Evolutionary conservation across 2,113 vertebrate species (phyloP).

Genomic region (Carlito syrichta): DNA sequence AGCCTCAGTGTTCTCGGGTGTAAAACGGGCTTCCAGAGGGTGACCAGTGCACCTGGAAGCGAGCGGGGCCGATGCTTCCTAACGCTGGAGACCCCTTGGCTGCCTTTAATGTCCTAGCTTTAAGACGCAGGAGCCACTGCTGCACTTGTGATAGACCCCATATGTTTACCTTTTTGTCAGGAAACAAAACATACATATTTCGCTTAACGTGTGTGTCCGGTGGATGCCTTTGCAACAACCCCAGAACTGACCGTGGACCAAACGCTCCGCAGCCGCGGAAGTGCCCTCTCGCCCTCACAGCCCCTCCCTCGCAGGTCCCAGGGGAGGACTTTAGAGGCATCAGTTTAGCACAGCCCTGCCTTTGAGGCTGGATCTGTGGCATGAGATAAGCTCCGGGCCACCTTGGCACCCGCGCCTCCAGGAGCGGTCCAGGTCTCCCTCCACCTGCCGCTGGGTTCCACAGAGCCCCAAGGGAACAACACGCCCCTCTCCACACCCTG

Average conservation of each 20-base stretch:
- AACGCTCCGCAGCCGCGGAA: too few relatives aligned
- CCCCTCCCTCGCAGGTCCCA: too few relatives aligned
- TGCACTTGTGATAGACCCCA: not conserved
- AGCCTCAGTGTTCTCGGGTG: not conserved
- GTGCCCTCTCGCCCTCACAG: too few relatives aligned
- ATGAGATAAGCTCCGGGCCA: rapidly evolving
- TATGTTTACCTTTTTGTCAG: rapidly evolving
- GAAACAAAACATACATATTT: not conserved
- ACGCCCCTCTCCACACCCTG: not conserved
- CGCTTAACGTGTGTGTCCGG: rapidly evolving
- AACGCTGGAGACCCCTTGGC: not conserved
- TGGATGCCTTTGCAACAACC: not conserved
- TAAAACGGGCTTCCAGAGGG: not conserved
- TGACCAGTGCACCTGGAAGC: rapidly evolving
- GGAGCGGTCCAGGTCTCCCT: too few relatives aligned
- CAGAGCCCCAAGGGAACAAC: not conserved
- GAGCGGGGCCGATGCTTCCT: rapidly evolving
- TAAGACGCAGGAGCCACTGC: not conserved
- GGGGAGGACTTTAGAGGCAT: too few relatives aligned
- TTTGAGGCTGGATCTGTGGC: not conserved
- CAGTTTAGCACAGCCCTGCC: too few relatives aligned
- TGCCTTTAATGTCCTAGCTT: too few relatives aligned
- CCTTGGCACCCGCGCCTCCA: not conserved
- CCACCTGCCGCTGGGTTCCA: not conserved
- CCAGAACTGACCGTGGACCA: too few relatives aligned